These are phyloP conservation scores for Patagioenas fasciata DNA, from an alignment of 2,113 vertebrate species.

Conservation along the genomic window DNA sequence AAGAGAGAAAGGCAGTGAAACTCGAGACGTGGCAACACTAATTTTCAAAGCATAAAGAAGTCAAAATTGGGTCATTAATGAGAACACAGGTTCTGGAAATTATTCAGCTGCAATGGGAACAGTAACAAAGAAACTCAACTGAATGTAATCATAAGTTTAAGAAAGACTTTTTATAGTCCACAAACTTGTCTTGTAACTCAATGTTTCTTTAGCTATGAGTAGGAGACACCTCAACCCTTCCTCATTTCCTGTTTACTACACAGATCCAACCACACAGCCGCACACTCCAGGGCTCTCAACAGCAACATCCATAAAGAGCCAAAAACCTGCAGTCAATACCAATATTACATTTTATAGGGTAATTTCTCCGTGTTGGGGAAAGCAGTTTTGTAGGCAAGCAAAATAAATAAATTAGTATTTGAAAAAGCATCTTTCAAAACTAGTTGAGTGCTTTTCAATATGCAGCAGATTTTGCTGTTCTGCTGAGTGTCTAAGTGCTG, in stretches of 20 bases:
- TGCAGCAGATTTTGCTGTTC: background rate
- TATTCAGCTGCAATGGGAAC: background rate
- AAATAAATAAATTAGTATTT: background rate
- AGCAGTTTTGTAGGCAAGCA: background rate
- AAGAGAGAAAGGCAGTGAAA: background rate
- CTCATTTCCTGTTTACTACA: background rate
- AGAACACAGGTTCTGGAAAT: conserved; percentile 18
- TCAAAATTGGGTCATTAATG: background rate
- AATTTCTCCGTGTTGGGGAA: background rate
- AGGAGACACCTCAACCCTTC: background rate
- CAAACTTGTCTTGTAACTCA: accelerated
- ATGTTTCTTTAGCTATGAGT: background rate
- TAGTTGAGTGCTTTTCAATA: background rate
- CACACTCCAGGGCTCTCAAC: background rate
- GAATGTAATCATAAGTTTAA: background rate
- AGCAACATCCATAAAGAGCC: background rate
- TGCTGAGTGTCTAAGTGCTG: background rate
- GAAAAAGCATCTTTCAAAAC: background rate
- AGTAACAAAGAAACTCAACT: background rate
- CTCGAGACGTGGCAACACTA: background rate
- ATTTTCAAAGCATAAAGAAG: background rate
- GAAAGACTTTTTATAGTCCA: background rate
- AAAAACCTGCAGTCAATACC: background rate
- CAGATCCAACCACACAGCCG: accelerated
- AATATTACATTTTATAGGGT: background rate